phyloP scores from a whole-genome alignment of 2,113 vertebrate genomes.

The Atrichornis clamosus region DNA sequence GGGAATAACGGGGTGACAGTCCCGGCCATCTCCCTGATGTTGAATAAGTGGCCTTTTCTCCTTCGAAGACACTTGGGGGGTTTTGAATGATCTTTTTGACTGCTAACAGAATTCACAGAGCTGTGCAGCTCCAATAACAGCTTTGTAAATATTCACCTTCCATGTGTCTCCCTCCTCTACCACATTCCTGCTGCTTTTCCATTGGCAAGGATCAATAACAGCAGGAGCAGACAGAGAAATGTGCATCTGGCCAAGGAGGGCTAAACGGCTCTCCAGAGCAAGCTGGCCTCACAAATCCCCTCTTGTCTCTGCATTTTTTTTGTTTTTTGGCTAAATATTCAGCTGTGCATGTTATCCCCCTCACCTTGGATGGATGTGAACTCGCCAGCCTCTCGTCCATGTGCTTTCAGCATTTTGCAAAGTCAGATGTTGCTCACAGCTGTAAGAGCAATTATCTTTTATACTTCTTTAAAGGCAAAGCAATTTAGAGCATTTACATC shows the following conservation, averaged over 20 bases:
- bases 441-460: slow-evolving; percentile 60
- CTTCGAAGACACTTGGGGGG: not conserved
- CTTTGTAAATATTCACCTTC: not conserved
- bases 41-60: not conserved
- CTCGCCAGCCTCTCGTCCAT: not conserved
- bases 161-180: not conserved
- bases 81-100: not conserved
- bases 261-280: not conserved
- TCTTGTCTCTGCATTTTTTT: not conserved
- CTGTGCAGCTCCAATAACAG: not conserved
- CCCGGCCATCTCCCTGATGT: not conserved
- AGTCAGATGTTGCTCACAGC: slow-evolving; percentile 73
- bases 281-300: not conserved
- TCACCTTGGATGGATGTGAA: slow-evolving; percentile 27
- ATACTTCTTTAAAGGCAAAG: slow-evolving; percentile 25
- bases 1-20: not conserved
- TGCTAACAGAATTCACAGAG: not conserved
- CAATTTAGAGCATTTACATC: slow-evolving; percentile 36
- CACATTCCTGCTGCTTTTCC: not conserved
- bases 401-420: slow-evolving; percentile 44
- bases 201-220: not conserved
- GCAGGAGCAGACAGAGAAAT: not conserved
- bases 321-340: not conserved
- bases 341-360: not conserved
- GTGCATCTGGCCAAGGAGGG: not conserved